Conservation (phyloP, 2,888 invertebrate species). For the Nemapogon koenigi region DNA sequence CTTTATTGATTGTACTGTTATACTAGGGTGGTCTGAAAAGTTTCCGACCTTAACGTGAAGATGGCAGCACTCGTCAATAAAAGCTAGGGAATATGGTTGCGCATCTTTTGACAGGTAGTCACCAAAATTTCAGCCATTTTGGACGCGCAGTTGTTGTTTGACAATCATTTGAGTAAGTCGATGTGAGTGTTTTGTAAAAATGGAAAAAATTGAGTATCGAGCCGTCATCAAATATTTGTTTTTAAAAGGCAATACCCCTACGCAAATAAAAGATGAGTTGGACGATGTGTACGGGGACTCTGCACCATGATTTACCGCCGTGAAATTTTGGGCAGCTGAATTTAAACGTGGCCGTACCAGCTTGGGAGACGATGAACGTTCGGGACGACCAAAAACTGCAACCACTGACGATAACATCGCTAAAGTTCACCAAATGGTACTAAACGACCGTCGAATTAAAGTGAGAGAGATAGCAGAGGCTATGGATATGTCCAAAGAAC, state of each 20-base stretch:
- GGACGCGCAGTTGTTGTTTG: too few species aligned
- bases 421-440: slow-evolving; percentile 16
- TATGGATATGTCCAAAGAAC: slow-evolving; percentile 11
- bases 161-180: too few species aligned
- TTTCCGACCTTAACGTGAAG: too few species aligned
- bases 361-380: slow-evolving; percentile 17
- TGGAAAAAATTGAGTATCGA: too few species aligned
- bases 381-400: slow-evolving; percentile 16
- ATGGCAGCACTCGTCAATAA: too few species aligned
- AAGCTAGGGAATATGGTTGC: too few species aligned
- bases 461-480: slow-evolving; percentile 15
- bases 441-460: slow-evolving; percentile 14
- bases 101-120: too few species aligned
- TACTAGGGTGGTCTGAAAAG: too few species aligned
- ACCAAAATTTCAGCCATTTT: too few species aligned
- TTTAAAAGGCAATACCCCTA: slow-evolving; percentile 9
- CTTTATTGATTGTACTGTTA: too few species aligned
- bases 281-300: slow-evolving; percentile 5
- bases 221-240: too few species aligned
- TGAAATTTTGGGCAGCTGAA: slow-evolving; percentile 19
- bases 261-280: slow-evolving; percentile 9
- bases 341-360: slow-evolving; percentile 19
- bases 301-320: slow-evolving; percentile 8
- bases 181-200: too few species aligned
- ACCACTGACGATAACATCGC: slow-evolving; percentile 14